Evolutionary conservation across 2,797 vertebrate species (phyloP).

Genomic region (Bovichtus variegatus): DNA sequence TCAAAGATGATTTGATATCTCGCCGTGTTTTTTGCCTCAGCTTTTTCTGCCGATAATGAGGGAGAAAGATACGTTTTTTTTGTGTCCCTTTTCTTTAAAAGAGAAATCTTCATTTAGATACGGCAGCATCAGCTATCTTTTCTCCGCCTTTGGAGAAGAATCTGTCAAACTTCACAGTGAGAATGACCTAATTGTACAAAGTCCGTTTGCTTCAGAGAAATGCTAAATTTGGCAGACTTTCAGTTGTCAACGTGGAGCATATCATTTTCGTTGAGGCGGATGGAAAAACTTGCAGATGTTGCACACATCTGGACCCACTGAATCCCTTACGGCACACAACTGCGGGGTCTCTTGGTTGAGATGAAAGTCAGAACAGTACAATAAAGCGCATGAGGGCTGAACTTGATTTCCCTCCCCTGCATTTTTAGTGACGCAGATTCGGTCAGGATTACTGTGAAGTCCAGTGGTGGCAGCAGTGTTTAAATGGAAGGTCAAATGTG

Average conservation of each 20-base stretch:
- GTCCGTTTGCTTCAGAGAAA: conserved; percentile 36
- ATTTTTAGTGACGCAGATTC: not conserved
- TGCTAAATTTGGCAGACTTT: conserved; percentile 48
- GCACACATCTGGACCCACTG: conserved; percentile 57
- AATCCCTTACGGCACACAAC: conserved; percentile 7
- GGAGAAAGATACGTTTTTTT: conserved; percentile 1
- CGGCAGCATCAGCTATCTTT: conserved; percentile 17
- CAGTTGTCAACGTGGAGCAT: conserved; percentile 5
- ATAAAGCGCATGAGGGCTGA: conserved; percentile 7
- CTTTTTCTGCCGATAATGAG: conserved; percentile 28
- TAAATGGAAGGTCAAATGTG: not conserved
- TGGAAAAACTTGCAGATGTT: conserved; percentile 51
- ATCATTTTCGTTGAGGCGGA: conserved; percentile 13
- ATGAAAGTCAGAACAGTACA: conserved; percentile 23
- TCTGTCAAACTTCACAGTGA: conserved; percentile 44
- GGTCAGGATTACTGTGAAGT: conserved; percentile 2
- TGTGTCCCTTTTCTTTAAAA: conserved; percentile 17
- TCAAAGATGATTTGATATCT: conserved; percentile 9
- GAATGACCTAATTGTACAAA: conserved; percentile 46
- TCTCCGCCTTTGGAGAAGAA: conserved; percentile 15
- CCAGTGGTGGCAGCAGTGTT: not conserved
- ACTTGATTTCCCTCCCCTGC: conserved; percentile 4
- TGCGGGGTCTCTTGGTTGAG: conserved; percentile 1
- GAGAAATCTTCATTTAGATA: conserved; percentile 17
- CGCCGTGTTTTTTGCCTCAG: not conserved